Conservation (phyloP, 2,797 vertebrate genomes). For the Oceanodroma leucorhoa region DNA sequence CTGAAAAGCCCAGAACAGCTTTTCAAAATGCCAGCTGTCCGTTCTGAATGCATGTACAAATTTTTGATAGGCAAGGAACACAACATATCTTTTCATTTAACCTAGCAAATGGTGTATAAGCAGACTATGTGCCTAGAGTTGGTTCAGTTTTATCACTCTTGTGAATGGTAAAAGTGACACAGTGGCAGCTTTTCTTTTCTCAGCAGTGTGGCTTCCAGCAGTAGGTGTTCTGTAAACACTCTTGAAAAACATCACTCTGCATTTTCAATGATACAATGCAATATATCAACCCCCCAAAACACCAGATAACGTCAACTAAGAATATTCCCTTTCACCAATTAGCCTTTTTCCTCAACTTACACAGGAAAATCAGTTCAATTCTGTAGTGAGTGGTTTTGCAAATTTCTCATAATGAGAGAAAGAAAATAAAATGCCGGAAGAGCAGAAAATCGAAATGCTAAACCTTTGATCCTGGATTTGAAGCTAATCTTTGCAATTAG, state of each 20-base stretch:
- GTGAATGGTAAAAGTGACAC: background rate
- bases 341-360: background rate
- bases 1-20: background rate
- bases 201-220: background rate
- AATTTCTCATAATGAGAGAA: background rate
- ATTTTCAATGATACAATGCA: background rate
- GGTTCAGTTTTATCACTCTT: background rate
- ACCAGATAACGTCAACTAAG: background rate
- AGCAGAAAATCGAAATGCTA: slow-evolving; percentile 13
- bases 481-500: slow-evolving; percentile 14
- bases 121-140: background rate
- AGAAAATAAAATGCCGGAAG: slow-evolving; percentile 5
- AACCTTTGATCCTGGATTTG: background rate
- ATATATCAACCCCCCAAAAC: background rate
- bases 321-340: background rate
- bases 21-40: slow-evolving; percentile 17
- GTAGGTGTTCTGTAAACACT: background rate
- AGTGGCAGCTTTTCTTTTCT: background rate
- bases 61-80: background rate
- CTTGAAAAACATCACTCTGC: background rate
- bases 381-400: background rate
- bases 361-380: background rate
- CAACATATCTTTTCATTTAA: background rate
- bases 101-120: background rate
- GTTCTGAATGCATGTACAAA: background rate